Base-by-base conservation (phyloP, 2,797 vertebrate species). In the Babyrousa celebensis region DNA sequence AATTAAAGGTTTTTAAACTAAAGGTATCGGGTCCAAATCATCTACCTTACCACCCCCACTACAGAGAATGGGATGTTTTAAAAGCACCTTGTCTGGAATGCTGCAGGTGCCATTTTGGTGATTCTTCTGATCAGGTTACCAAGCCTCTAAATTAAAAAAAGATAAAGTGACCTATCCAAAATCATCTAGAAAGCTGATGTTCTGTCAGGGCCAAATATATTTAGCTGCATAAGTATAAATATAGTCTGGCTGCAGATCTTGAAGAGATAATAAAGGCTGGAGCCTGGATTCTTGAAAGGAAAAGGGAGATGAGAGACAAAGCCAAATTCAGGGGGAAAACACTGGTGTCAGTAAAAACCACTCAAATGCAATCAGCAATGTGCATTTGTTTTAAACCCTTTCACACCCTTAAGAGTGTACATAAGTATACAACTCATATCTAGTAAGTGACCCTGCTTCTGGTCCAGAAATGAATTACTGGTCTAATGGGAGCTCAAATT, bases 1-100 rank as follows among this genome's bases (percentile, higher is more conserved):
- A 7, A 62, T 56, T 12, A 82, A 74, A 48, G 2, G 17, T 79
- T 87, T 93, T 60, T 11, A 48, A 93, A 52, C 68, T 94, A 80
- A 92, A 91, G 16, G 54, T 15, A 77, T 71, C 67, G 86, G 54
- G 56, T 75, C 40, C 43, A 62, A 85, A 91, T 70, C 25, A 3
- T 92, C 62, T 92, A 56, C 40, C 43, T 89, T 79, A 77, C 40
- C 54, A 85, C 25, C 7, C 56, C 40, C 78, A 79, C 32, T 84
- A 78, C 3, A 87, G 8, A 96, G 56, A 94, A 91, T 70, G 11
- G 48, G 48, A 91, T 85, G 12, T 94, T 94, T 84, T 58, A 27
- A 80, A 96, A 85, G n/a, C 29, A 74, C 67, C 16, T 92, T 89
- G 48, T 84, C 85, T 89, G 52, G 27, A 93, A 95, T 71, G 75